Base-by-base conservation (phyloP, 1,140 invertebrate genomes). In the Limonius californicus region DNA sequence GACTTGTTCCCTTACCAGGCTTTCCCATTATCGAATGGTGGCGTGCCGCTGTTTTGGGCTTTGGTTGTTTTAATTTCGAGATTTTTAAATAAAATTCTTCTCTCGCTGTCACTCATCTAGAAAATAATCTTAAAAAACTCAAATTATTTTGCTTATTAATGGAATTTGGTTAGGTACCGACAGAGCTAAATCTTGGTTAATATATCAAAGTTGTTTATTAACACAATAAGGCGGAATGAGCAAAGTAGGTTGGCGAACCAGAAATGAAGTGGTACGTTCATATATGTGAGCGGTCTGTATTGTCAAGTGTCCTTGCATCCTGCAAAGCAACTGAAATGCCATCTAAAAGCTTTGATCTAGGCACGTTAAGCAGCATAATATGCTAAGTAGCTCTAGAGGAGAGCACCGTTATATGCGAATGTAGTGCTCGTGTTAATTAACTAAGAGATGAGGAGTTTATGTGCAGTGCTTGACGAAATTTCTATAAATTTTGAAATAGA, bases 1-100 rank as follows among this genome's bases (percentile, higher is more conserved):
- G 66, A 65, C 70, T 73, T 73, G 72, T 73, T 72, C 69, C 58
- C 63, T 62, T 64, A 66, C 65, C 64, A 60, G 3, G 18, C 54
- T 55, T 55, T 50, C 2, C 16, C 16, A 18, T 50, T 19, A 50
- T 50, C 16, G 45, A 50, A 16, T 50, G n/a, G 45, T 50, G 45
- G 45, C 45, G 6, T 50, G 45, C 45, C 45, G n/a, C 14, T 50
- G 45, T 19, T 50, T 50, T 45, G 16, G 16, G 42, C 16, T 45
- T 2, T 45, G 12, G n/a, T n/a, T 18, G 16, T 45, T n/a, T 18
- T 6, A 45, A 8, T 35, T 35, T n/a, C 32, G 32, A 35, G n/a
- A n/a, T 35, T 35, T 35, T 35, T 35, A 8, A 35, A 35, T 35
- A n/a, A 27, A 27, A 27, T 27, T 27, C 23, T 9, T 27, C 23